Evolutionary conservation across 2,797 vertebrate genomes (phyloP).

Genomic region (Cuculus canorus): DNA sequence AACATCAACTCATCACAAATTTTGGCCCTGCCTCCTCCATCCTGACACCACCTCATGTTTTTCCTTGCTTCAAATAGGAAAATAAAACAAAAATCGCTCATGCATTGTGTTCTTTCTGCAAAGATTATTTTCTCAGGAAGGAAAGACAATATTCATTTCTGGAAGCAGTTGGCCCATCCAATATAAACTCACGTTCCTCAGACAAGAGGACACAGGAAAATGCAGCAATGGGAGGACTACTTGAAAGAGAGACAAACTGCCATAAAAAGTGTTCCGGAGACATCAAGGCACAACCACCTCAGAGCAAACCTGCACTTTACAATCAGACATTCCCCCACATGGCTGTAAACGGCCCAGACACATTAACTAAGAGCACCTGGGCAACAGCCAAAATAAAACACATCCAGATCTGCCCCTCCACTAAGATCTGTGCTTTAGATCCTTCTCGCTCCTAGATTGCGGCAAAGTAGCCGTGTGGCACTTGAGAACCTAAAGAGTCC

Average conservation of each 20-base stretch:
- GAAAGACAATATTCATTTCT: background rate
- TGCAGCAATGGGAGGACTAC: background rate
- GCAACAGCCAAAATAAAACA: constrained; percentile 63
- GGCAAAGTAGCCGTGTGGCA: background rate
- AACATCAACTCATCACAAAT: background rate
- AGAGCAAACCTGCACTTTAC: constrained; percentile 44
- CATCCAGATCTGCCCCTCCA: constrained; percentile 37
- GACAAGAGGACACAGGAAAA: background rate
- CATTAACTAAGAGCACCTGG: constrained; percentile 74
- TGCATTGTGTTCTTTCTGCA: background rate
- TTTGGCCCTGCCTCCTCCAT: background rate
- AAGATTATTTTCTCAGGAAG: background rate
- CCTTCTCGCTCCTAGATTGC: background rate
- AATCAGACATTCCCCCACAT: constrained; percentile 58
- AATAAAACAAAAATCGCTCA: background rate
- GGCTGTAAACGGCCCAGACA: constrained; percentile 68
- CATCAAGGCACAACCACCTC: constrained; percentile 62
- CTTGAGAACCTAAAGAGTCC: background rate
- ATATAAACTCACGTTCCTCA: background rate
- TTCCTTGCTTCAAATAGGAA: background rate
- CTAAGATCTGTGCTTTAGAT: constrained; percentile 6
- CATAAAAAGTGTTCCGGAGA: constrained; percentile 24
- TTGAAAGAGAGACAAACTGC: constrained; percentile 24
- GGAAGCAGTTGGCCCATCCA: background rate
- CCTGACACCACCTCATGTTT: background rate